Evolutionary conservation across 2,797 vertebrate species (phyloP).

Genomic region (Vespertilio murinus): DNA sequence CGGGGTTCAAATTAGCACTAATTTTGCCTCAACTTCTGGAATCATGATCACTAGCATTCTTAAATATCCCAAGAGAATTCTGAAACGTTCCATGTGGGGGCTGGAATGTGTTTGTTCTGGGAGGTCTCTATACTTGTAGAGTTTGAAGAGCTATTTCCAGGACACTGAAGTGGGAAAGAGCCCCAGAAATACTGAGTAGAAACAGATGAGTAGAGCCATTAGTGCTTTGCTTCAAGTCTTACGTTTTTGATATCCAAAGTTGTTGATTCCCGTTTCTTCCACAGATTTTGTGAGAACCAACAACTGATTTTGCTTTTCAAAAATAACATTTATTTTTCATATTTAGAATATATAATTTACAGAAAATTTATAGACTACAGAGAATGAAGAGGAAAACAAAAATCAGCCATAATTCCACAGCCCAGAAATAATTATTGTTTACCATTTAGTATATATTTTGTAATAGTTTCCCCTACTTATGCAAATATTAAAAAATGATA

Average conservation of each 20-base stretch:
- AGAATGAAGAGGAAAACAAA: constrained; percentile 38
- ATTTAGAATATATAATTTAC: not conserved
- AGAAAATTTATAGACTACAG: constrained; percentile 24
- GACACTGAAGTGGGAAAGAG: not conserved
- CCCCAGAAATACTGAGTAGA: not conserved
- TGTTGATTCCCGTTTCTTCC: not conserved
- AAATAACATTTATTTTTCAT: constrained; percentile 37
- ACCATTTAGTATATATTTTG: not conserved
- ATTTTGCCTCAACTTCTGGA: constrained; percentile 45
- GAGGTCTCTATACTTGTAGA: constrained; percentile 15
- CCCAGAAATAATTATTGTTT: not conserved
- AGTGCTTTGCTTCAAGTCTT: not conserved
- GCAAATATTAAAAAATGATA: not conserved
- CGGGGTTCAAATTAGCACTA: not conserved
- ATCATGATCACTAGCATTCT: not conserved
- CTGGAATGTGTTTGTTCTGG: constrained; percentile 56
- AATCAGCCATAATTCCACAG: not conserved
- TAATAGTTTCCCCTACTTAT: constrained; percentile 20
- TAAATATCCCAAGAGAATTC: constrained; percentile 48
- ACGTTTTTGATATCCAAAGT: not conserved
- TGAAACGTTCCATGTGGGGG: constrained; percentile 21
- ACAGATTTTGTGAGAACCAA: not conserved
- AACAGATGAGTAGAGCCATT: not conserved
- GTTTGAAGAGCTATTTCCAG: not conserved
- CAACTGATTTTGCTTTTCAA: constrained; percentile 26